These are phyloP conservation scores for Phragmatobia fuliginosa DNA, from an alignment of 2,888 invertebrate species.

Conservation along the genomic window DNA sequence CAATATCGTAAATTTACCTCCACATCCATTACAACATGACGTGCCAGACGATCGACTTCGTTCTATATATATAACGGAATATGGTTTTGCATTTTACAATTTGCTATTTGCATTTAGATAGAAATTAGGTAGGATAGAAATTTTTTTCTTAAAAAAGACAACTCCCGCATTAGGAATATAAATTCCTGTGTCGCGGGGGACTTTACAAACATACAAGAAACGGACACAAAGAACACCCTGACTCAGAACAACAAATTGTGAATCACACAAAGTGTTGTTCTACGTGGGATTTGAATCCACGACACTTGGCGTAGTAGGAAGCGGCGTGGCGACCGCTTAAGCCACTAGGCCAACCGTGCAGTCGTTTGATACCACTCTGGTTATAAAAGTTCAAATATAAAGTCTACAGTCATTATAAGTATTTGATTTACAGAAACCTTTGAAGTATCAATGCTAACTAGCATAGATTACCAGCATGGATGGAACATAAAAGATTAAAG, in stretches of 20 bases:
- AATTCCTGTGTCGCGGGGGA: no score
- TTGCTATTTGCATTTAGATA: conserved; percentile 62
- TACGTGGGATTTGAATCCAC: no score
- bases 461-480: not conserved
- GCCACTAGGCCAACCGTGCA: no score
- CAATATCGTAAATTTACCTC: conserved; percentile 42
- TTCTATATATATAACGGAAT: conserved; percentile 39
- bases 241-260: no score
- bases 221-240: no score
- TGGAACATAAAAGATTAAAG: no score
- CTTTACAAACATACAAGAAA: no score
- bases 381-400: not conserved
- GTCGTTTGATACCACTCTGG: not conserved
- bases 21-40: conserved; percentile 47
- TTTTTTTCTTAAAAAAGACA: no score
- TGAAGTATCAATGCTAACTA: not conserved
- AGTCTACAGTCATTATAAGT: not conserved
- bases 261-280: no score
- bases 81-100: conserved; percentile 46
- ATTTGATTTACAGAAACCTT: not conserved
- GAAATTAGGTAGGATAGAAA: conserved; percentile 51
- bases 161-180: no score
- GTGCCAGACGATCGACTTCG: conserved; percentile 45
- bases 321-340: no score
- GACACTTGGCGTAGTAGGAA: no score